Percentiles rank a stretch among this genome's conserved stretches.
Conservation (phyloP, 2,888 invertebrate genomes). For the Drosophila cyrtoloma region DNA sequence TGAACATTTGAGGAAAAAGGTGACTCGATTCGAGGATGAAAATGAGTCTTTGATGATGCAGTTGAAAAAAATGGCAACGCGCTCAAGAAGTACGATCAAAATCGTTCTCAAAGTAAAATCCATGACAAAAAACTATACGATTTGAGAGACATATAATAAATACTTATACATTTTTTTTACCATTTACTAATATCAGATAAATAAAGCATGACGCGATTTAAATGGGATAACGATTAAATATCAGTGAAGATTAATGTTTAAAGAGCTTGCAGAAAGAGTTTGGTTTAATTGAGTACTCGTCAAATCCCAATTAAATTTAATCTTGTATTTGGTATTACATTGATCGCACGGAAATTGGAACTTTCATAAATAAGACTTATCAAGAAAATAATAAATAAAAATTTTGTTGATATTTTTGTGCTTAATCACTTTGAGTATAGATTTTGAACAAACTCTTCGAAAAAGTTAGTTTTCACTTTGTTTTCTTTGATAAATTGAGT, state of each 20-base stretch:
- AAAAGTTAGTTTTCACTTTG: not conserved
- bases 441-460: not conserved
- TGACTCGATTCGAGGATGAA: constrained; percentile 97
- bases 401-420: not conserved
- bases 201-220: constrained; percentile 11
- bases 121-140: constrained; percentile 10
- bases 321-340: not conserved
- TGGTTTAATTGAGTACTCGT: not conserved
- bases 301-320: not conserved
- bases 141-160: constrained; percentile 16
- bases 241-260: not conserved
- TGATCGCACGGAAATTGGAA: not conserved
- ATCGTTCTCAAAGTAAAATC: constrained; percentile 33
- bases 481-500: not conserved
- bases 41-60: constrained; percentile 98
- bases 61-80: constrained; percentile 97
- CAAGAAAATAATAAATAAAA: not conserved
- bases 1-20: constrained; percentile 94
- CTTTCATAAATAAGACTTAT: not conserved
- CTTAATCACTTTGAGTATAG: not conserved
- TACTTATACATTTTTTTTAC: constrained; percentile 25
- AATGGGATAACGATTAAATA: not conserved
- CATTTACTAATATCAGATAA: constrained; percentile 34
- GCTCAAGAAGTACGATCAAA: constrained; percentile 90
- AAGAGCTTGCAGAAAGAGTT: not conserved